These are phyloP conservation scores for Barbus barbus DNA, from an alignment of 2,113 vertebrate genomes.

Conservation along the genomic window DNA sequence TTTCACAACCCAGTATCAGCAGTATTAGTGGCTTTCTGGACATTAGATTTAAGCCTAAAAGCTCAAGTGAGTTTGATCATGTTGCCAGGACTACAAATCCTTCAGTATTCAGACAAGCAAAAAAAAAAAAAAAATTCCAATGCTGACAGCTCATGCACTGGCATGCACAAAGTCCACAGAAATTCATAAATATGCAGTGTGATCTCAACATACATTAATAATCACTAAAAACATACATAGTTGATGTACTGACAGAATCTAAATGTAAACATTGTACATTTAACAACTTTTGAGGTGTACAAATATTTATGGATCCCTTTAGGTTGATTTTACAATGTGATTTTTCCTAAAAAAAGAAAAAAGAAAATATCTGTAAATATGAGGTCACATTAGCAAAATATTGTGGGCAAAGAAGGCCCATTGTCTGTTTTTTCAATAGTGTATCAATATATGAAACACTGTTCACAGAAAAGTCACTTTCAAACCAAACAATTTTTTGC, in stretches of 20 bases:
- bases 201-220: not conserved
- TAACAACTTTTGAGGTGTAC: too few relatives aligned
- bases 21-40: not conserved
- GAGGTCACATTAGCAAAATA: too few relatives aligned
- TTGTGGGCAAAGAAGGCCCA: too few relatives aligned
- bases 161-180: not conserved
- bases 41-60: not conserved
- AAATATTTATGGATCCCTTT: not conserved
- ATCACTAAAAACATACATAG: not conserved
- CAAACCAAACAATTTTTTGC: not conserved
- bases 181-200: not conserved
- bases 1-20: not conserved
- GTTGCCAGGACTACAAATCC: not conserved
- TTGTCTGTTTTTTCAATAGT: not conserved
- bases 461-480: not conserved
- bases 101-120: not conserved
- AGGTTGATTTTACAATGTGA: not conserved
- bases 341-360: too few relatives aligned
- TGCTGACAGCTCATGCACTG: not conserved
- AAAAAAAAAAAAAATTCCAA: not conserved
- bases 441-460: not conserved
- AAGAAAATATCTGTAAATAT: too few relatives aligned
- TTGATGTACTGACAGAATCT: not conserved
- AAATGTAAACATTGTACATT: not conserved
- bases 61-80: conserved; percentile 1